Base-by-base conservation (phyloP, 2,888 invertebrate genomes). In the Drosophila dives region DNA sequence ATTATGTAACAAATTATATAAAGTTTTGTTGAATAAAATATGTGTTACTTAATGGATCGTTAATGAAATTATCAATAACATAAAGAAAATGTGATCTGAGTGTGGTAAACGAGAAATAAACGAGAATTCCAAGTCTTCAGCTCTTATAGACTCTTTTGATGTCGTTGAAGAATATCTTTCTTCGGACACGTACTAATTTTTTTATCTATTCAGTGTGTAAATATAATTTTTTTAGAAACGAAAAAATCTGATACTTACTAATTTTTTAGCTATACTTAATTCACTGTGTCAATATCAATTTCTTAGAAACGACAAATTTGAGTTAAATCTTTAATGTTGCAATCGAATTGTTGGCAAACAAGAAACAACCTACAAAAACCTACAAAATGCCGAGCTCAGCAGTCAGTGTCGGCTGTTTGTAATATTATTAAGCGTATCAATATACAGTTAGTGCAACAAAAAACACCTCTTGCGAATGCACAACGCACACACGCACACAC, bases 361-460 rank as follows among this genome's bases (percentile, higher is more conserved):
- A 53, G 49, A 45, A 48, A 64, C 53, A 67, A 64, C 61, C 64
- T 60, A 29, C 29, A 29, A 29, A 29, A 29, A 29, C 29, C 29
- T 29, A 66, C 64, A 63, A 64, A 71, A 58, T 66, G 62, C 64
- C 67, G 54, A 55, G n/a, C 38, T 29, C 7, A 29, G 64, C 62
- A 64, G 56, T 53, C 75, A 78, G 56, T 69, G 88, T 77, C 83
- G 83, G 83, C 86, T 65, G 59, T 70, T 60, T 68, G 81, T 69
- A 72, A 75, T 72, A 60, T 60, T 77, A 81, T 89, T 73, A 76
- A 75, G 69, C 87, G 84, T 85, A 85, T 85, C 85, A 71, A 87
- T 75, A 69, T 73, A 66, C 64, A 65, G 56, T 38, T 26, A 40
- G 64, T 42, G 68, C 72, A 72, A 87, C 87, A 86, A 38, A 8